phyloP scores from a whole-genome alignment of 2,888 invertebrate genomes.

The Drosophila borealis region DNA sequence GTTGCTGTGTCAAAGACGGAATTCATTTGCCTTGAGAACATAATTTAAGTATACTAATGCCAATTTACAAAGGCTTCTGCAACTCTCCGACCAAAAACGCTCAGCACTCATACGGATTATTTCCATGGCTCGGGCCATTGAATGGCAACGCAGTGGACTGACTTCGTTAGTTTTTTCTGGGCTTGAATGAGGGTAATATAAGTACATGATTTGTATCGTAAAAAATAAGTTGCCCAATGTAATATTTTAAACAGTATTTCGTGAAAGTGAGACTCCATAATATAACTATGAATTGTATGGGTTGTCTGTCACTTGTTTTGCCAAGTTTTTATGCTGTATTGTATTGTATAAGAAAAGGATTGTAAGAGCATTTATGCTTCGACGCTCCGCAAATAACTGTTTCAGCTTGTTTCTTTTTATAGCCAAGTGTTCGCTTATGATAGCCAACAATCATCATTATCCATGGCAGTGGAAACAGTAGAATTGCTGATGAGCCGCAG shows the following conservation, averaged over 20 bases:
- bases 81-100: conserved; percentile 53
- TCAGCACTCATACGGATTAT: conserved; percentile 16
- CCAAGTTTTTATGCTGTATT: no score
- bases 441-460: conserved; percentile 68
- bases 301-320: no score
- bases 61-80: conserved; percentile 53
- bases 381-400: background rate
- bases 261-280: no score
- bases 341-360: no score
- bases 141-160: no score
- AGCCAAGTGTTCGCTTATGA: conserved; percentile 43
- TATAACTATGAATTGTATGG: no score
- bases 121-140: background rate
- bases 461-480: conserved; percentile 26
- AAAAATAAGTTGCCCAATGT: no score
- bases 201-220: no score
- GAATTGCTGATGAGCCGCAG: conserved; percentile 56
- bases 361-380: conserved; percentile 35
- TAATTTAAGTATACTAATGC: conserved; percentile 52
- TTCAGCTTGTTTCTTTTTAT: conserved; percentile 17
- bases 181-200: no score
- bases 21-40: conserved; percentile 16
- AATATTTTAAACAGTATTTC: no score
- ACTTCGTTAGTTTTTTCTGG: no score
- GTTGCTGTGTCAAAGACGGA: conserved; percentile 32